Base-by-base conservation (phyloP, 2,797 vertebrate genomes). In the Melanotaenia nigrans region DNA sequence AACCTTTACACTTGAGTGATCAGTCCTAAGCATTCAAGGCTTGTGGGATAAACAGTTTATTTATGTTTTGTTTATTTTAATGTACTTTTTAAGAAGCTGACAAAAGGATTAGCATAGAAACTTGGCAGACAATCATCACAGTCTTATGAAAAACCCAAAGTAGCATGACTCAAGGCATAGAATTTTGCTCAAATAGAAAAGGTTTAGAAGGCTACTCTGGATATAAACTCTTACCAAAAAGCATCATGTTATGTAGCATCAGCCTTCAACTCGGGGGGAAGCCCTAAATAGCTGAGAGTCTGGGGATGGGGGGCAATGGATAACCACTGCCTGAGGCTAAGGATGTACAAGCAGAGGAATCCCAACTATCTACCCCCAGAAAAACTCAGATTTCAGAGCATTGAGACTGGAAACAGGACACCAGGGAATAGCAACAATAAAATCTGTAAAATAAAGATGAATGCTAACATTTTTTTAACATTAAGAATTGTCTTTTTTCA, bases 341-440 rank as follows among this genome's bases (percentile, higher is more conserved):
- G 88, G 89, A 92, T 88, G 90, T 88, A 49, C 80, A 53, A 67
- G 78, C 75, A 51, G 68, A 92, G 78, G 91, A 93, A 93, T 92
- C 85, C 65, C 73, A 92, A 86, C 66, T 78, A 92, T 93, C 87
- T 86, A 76, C 79, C 85, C 85, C 81, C 88, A 82, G 81, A 88
- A 90, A 88, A 90, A 88, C 82, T 78, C 66, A 61, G 67, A 84
- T 62, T 32, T 65, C 62, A 1, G 67, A 82, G 74, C 68, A 61
- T 80, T 68, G 61, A 83, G 59, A 72, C 72, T 84, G 79, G 82
- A 90, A 90, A 78, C 70, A 77, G 83, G 86, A 88, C 90, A 75
- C 78, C 18, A 0, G 90, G 88, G 83, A 89, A 79, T 40, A 22
- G 72, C 65, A 74, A 82, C 75, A 83, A 76, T 75, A 86, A 85